Base-by-base conservation (phyloP, 2,113 vertebrate genomes). In the Chloroceryle aenea region DNA sequence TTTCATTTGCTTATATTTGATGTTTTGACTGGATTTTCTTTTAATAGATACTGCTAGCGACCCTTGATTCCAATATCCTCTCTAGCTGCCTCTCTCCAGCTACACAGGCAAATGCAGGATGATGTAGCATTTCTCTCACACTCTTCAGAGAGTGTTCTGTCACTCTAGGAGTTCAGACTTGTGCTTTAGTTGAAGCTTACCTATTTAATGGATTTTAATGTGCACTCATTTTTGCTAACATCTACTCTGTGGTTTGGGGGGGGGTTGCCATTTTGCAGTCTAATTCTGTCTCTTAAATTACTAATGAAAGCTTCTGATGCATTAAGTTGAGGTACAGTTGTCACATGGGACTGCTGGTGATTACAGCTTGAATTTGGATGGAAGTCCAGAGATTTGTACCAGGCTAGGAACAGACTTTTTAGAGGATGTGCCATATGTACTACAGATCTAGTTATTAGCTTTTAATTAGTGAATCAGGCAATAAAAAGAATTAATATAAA, bases 51-150 rank as follows among this genome's bases (percentile, higher is more conserved):
- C 36, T 73, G 56, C 22, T 76, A 48, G 53, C 45, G 32, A 56
- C 16, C 1, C 30, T 27, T 72, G 13, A 20, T 85, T 79, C 69
- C 4, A 14, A 10, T 20, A 29, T 25, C 15, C 34, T 85, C 36
- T 61, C 48, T 61, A 56, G 42, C 56, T 80, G 42, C 55, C 21
- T 32, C 4, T 74, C 52, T 95, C 73, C 75, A 88, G 47, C 72
- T 83, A 66, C 67, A 67, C 30, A 55, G 78, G 59, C 55, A 74
- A 61, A 67, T 43, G 13, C 14, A 84, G 71, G 68, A 90, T 95
- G 95, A 94, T 92, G 80, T 84, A 91, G 87, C 87, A 64, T 90
- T 96, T 91, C 79, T 94, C 29, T 61, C 18, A 11, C 26, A 18
- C 43, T 32, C 23, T 56, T 90, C 80, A 92, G 93, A 96, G 76